phyloP scores from a whole-genome alignment of 1,140 invertebrate species.

The Battus philenor region DNA sequence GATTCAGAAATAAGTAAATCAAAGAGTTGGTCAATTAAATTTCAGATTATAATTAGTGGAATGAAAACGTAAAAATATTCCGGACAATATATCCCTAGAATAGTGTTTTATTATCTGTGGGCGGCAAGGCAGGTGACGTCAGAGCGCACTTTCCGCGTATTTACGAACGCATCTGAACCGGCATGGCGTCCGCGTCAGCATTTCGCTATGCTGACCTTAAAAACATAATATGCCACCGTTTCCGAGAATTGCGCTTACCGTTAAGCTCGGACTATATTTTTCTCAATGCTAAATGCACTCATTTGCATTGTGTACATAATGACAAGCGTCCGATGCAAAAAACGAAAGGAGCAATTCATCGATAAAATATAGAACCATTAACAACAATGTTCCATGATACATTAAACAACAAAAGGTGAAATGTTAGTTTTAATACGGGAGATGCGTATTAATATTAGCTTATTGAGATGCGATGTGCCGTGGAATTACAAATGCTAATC shows the following conservation, averaged over 20 bases:
- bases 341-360: constrained; percentile 12
- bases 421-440: too few relatives aligned
- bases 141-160: constrained; percentile 7
- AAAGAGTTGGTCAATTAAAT: too few relatives aligned
- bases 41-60: too few relatives aligned
- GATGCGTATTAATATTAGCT: too few relatives aligned
- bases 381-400: constrained; percentile 1
- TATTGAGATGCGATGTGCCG: too few relatives aligned
- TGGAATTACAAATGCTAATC: too few relatives aligned
- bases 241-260: constrained; percentile 11
- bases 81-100: too few relatives aligned
- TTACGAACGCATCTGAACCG: constrained; percentile 3
- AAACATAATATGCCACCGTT: constrained; percentile 15
- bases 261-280: constrained; percentile 16
- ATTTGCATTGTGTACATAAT: constrained; percentile 16
- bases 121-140: not conserved
- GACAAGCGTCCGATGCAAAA: constrained; percentile 11
- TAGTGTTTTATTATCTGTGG: constrained; percentile 4
- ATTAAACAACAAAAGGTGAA: constrained; percentile 9
- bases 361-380: constrained; percentile 9
- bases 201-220: constrained; percentile 16
- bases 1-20: too few relatives aligned
- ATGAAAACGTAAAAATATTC: too few relatives aligned
- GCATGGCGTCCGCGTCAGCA: constrained; percentile 7
- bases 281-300: constrained; percentile 14